A percentile compares a stretch with the other conserved stretches of the same genome.
Evolutionary conservation across 2,888 invertebrate species (phyloP).

Genomic region (Pemphredon lugubris): DNA sequence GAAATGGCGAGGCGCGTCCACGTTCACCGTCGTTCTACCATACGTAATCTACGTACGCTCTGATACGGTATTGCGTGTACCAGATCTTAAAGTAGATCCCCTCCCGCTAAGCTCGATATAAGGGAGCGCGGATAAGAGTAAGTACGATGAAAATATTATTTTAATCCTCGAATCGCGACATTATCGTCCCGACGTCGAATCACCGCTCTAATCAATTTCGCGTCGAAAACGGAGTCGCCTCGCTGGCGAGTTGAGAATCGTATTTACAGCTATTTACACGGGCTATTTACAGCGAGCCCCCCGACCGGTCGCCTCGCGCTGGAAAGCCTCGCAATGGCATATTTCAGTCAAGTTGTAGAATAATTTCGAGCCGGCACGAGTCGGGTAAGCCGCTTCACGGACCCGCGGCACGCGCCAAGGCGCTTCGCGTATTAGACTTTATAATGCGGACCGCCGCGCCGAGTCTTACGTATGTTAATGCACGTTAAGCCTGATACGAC

Average conservation of each 20-base stretch:
- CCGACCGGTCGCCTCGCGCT: background rate
- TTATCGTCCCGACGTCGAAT: no score
- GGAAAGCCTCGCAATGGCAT: constrained; percentile 8
- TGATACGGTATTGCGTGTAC: constrained; percentile 40
- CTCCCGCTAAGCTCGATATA: constrained; percentile 21
- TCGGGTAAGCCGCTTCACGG: constrained; percentile 38
- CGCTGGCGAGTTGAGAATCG: no score
- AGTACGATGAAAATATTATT: no score
- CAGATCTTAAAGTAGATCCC: constrained; percentile 42
- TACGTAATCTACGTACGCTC: no score
- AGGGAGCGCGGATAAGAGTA: no score
- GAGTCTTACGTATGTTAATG: constrained; percentile 73
- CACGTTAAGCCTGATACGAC: constrained; percentile 65
- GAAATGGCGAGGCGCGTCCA: constrained; percentile 2
- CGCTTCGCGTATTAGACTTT: constrained; percentile 70
- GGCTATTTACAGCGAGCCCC: no score
- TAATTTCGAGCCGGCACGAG: constrained; percentile 46
- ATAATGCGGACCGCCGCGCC: constrained; percentile 66
- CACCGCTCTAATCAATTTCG: no score
- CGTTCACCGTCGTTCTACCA: background rate
- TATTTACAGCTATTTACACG: no score
- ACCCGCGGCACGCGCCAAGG: constrained; percentile 59
- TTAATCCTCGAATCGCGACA: no score
- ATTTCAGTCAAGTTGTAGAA: constrained; percentile 51
- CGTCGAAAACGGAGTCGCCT: no score